A percentile compares a stretch with the other conserved stretches of the same genome.
phyloP scores from a whole-genome alignment of 2,888 invertebrate genomes.

The Nipponacmea schrenckii region DNA sequence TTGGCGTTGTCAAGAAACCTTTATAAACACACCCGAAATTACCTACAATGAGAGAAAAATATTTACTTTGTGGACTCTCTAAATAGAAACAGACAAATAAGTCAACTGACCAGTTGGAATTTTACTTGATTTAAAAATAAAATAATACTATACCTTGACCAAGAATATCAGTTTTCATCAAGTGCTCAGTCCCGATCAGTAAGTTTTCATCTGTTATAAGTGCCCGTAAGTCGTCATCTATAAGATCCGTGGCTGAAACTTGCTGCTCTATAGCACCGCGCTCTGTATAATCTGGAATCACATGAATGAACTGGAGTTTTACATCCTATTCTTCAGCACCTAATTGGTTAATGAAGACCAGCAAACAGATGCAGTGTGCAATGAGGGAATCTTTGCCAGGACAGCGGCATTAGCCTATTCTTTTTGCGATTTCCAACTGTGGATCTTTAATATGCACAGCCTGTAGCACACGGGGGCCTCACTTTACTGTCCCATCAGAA shows the following conservation, averaged over 20 bases:
- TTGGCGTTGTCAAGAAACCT: conserved; percentile 55
- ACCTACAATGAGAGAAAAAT: conserved; percentile 44
- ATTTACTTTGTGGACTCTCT: neutral
- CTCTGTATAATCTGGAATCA: conserved; percentile 46
- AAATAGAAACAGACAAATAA: neutral
- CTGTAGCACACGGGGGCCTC: too few species aligned
- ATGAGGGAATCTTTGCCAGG: too few species aligned
- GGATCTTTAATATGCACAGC: too few species aligned
- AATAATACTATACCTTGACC: conserved; percentile 59
- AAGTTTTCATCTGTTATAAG: conserved; percentile 62
- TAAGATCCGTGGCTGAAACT: conserved; percentile 27
- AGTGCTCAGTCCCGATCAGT: conserved; percentile 60
- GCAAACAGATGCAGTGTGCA: too few species aligned
- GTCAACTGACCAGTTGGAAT: too few species aligned
- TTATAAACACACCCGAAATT: conserved; percentile 66
- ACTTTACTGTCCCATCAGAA: too few species aligned
- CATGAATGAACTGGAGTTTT: neutral
- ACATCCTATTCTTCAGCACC: too few species aligned
- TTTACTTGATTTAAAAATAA: neutral
- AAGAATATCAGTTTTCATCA: conserved; percentile 64
- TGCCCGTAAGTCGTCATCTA: conserved; percentile 51
- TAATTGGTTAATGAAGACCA: too few species aligned
- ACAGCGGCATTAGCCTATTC: too few species aligned
- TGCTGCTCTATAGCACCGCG: conserved; percentile 27
- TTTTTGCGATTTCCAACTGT: too few species aligned